These are phyloP conservation scores for Drosophila mulleri DNA, from an alignment of 2,888 invertebrate species.

Conservation along the genomic window DNA sequence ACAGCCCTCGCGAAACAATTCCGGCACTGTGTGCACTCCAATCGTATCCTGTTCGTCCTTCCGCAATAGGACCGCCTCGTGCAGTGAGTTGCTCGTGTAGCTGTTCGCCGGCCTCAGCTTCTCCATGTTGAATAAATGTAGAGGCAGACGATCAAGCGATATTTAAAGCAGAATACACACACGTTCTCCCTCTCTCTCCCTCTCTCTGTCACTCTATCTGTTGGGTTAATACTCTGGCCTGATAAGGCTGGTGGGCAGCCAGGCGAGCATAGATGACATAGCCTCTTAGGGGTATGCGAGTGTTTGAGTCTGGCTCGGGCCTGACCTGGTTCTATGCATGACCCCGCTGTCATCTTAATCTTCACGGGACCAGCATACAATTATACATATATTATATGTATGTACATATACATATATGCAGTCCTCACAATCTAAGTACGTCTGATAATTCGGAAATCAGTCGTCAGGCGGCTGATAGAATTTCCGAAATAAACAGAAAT, in stretches of 20 bases:
- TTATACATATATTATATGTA: background rate
- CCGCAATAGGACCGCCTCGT: slow-evolving; percentile 88
- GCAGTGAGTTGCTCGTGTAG: slow-evolving; percentile 86
- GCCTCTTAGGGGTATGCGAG: background rate
- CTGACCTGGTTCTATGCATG: slow-evolving; percentile 19
- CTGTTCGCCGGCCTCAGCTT: slow-evolving; percentile 87
- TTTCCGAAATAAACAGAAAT: slow-evolving; percentile 1
- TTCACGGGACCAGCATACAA: background rate
- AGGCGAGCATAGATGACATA: slow-evolving; percentile 1
- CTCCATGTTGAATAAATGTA: slow-evolving; percentile 49
- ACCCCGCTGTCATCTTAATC: slow-evolving; percentile 57
- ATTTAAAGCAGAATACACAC: slow-evolving; percentile 47
- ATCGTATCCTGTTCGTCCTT: slow-evolving; percentile 86
- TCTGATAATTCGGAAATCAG: slow-evolving; percentile 1
- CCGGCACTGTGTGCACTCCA: slow-evolving; percentile 90
- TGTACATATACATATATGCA: background rate
- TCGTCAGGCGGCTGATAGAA: slow-evolving; percentile 9
- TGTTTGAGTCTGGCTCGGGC: slow-evolving; percentile 9
- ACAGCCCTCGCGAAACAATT: slow-evolving; percentile 87
- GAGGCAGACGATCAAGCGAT: slow-evolving; percentile 7
- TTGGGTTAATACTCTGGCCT: background rate
- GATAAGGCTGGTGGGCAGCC: slow-evolving; percentile 28
- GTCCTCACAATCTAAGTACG: slow-evolving; percentile 16
- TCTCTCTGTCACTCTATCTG: background rate
- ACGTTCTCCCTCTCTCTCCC: background rate